phyloP scores from a whole-genome alignment of 2,797 vertebrate genomes.

The Myotis myotis region DNA sequence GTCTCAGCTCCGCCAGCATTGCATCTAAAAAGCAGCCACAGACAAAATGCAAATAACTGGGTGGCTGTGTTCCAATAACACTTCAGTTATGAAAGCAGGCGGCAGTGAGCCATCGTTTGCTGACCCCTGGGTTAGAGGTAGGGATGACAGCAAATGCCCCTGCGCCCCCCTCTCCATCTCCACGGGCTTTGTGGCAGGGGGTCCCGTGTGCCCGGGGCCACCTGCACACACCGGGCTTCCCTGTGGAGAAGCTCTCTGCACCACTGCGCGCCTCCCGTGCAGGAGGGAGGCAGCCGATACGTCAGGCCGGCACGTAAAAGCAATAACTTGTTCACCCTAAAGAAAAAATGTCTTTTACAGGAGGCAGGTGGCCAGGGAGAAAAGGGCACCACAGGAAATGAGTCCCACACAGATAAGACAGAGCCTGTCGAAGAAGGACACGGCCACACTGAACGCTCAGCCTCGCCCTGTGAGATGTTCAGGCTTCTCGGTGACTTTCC shows the following conservation, averaged over 20 bases:
- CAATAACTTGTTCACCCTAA: not conserved
- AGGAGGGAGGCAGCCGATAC: not conserved
- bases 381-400: not conserved
- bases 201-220: not conserved
- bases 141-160: not conserved
- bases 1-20: not conserved
- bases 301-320: not conserved
- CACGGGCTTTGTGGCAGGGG: not conserved
- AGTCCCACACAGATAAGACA: rapidly evolving
- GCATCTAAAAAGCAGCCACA: not conserved
- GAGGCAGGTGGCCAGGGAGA: not conserved
- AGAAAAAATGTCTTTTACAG: not conserved
- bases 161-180: not conserved
- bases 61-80: not conserved
- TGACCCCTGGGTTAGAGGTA: not conserved
- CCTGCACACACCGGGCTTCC: not conserved
- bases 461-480: rapidly evolving
- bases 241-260: not conserved
- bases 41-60: not conserved
- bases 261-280: not conserved
- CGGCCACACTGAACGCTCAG: not conserved
- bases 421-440: not conserved
- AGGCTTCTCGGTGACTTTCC: not conserved
- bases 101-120: not conserved
- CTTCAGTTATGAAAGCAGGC: not conserved